Conservation (phyloP, 35 echinoderm and acorn worm species). For the Diadema setosum region DNA sequence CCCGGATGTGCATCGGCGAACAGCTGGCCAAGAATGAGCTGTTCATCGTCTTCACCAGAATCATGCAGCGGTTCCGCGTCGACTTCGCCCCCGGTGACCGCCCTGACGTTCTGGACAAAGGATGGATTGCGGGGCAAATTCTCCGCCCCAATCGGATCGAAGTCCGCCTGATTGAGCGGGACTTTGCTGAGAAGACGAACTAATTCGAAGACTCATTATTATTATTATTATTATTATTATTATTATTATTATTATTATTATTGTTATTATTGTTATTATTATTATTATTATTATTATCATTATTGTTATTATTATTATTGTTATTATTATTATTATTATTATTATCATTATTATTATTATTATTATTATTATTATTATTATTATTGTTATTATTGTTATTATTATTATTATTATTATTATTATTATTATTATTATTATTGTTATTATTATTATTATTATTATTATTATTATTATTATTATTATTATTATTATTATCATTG, state of each 20-base stretch:
- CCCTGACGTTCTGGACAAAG: not conserved
- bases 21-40: constrained; percentile 4
- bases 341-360: not conserved
- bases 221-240: not conserved
- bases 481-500: not conserved
- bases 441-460: not conserved
- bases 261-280: not conserved
- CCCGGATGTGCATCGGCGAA: not conserved
- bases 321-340: not conserved
- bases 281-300: not conserved
- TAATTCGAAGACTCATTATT: too few relatives aligned
- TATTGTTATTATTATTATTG: not conserved
- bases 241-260: not conserved
- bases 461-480: not conserved
- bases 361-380: not conserved
- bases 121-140: not conserved
- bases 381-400: too few relatives aligned
- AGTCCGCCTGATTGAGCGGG: too few relatives aligned
- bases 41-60: not conserved
- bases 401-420: not conserved
- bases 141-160: not conserved
- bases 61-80: not conserved
- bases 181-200: too few relatives aligned
- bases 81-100: not conserved
- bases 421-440: not conserved